Evolutionary conservation across 2,888 invertebrate genomes (phyloP).

Genomic region (Synergus laeviventris): DNA sequence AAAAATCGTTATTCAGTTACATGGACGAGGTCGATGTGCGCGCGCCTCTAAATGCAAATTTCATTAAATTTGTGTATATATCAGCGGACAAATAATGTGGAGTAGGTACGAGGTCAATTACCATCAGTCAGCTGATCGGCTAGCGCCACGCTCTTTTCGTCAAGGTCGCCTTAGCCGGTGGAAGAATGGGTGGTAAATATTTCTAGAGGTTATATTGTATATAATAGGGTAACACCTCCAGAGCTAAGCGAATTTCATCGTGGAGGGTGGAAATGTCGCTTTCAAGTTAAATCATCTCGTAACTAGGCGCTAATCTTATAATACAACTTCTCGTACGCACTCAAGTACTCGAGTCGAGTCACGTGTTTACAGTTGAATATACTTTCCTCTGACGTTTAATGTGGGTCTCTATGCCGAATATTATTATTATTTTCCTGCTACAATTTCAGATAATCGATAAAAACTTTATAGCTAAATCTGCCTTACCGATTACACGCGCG

Average conservation of each 20-base stretch:
- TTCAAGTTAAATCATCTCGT: slow-evolving; percentile 37
- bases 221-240: slow-evolving; percentile 42
- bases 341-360: slow-evolving; percentile 53
- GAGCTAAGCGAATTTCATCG: slow-evolving; percentile 1
- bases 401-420: slow-evolving; percentile 53
- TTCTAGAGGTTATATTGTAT: slow-evolving; percentile 28
- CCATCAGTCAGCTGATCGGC: slow-evolving; percentile 32
- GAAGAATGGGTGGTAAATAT: slow-evolving; percentile 28
- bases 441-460: slow-evolving; percentile 32
- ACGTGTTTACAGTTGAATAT: slow-evolving; percentile 54
- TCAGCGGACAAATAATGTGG: not conserved
- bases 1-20: not conserved
- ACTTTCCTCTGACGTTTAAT: slow-evolving; percentile 52
- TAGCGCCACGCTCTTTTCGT: slow-evolving; percentile 30
- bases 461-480: not conserved
- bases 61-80: not conserved
- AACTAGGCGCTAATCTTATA: slow-evolving; percentile 52
- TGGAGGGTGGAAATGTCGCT: slow-evolving; percentile 42
- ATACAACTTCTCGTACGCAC: slow-evolving; percentile 56
- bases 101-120: slow-evolving; percentile 7
- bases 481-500: not conserved
- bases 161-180: slow-evolving; percentile 32
- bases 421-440: slow-evolving; percentile 53
- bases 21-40: not conserved
- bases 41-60: slow-evolving; percentile 3